Percentiles rank a stretch among this genome's conserved stretches.
Evolutionary conservation across 2,797 vertebrate species (phyloP).

Genomic region (Hypotaenidia philippensis): DNA sequence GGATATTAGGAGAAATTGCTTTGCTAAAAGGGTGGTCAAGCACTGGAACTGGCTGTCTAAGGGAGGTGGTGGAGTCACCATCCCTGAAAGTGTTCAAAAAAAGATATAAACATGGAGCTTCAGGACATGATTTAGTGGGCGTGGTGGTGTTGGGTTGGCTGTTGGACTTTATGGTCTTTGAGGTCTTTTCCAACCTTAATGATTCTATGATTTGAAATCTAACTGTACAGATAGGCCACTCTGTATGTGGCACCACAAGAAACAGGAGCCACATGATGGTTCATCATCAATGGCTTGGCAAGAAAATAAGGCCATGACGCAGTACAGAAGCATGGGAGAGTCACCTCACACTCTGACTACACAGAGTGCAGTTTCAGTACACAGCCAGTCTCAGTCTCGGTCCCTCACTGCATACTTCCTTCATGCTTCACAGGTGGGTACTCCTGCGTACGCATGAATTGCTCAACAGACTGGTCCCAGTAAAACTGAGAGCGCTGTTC

Average conservation of each 20-base stretch:
- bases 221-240: neutral
- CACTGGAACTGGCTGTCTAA: no score
- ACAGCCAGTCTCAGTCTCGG: neutral
- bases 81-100: no score
- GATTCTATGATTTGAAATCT: neutral
- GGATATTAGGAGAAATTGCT: no score
- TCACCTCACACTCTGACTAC: rapidly evolving
- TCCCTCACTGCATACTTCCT: neutral
- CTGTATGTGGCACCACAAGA: neutral
- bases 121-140: no score
- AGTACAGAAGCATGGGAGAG: neutral
- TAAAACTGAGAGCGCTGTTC: neutral
- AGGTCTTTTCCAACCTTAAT: no score
- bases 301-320: rapidly evolving
- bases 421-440: neutral
- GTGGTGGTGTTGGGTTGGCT: no score
- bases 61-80: no score
- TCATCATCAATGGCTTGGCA: neutral
- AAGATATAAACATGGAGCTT: no score
- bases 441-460: neutral
- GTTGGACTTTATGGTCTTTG: no score
- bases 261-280: rapidly evolving
- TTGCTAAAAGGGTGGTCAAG: no score
- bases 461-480: neutral
- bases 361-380: neutral